A percentile compares a stretch with the other conserved stretches of the same genome.
Evolutionary conservation across 2,888 invertebrate genomes (phyloP).

Genomic region (Athalia rosae): DNA sequence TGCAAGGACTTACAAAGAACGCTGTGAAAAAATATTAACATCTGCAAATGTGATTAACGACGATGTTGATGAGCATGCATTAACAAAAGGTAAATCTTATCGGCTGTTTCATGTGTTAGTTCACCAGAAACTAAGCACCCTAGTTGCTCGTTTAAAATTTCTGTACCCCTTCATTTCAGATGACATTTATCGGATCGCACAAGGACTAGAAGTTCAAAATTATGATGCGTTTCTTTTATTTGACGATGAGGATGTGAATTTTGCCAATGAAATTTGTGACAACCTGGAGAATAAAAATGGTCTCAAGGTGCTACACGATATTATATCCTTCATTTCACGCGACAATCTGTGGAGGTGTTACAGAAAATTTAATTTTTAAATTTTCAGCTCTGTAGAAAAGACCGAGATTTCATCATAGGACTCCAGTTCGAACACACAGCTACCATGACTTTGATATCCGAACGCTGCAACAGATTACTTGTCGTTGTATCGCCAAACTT

Average conservation of each 20-base stretch:
- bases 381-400: constrained; percentile 83
- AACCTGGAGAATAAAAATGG: constrained; percentile 79
- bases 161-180: constrained; percentile 68
- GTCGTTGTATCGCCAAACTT: constrained; percentile 87
- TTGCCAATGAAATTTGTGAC: constrained; percentile 80
- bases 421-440: constrained; percentile 83
- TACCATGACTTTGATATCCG: constrained; percentile 82
- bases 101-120: background rate
- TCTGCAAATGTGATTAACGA: constrained; percentile 56
- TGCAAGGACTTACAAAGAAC: constrained; percentile 59
- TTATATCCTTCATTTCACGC: constrained; percentile 6
- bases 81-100: constrained; percentile 65
- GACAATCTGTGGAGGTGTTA: background rate
- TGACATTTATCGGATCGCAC: constrained; percentile 75
- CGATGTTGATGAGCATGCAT: constrained; percentile 61
- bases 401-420: constrained; percentile 83
- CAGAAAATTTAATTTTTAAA: constrained; percentile 17
- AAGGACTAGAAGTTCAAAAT: constrained; percentile 76
- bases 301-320: constrained; percentile 76
- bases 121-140: background rate
- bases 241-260: constrained; percentile 83
- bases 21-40: constrained; percentile 56
- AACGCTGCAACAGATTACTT: constrained; percentile 86
- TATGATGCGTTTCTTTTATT: constrained; percentile 89
- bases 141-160: background rate